These are phyloP conservation scores for Toxotes chatareus DNA, from an alignment of 2,113 vertebrate genomes.

Conservation along the genomic window DNA sequence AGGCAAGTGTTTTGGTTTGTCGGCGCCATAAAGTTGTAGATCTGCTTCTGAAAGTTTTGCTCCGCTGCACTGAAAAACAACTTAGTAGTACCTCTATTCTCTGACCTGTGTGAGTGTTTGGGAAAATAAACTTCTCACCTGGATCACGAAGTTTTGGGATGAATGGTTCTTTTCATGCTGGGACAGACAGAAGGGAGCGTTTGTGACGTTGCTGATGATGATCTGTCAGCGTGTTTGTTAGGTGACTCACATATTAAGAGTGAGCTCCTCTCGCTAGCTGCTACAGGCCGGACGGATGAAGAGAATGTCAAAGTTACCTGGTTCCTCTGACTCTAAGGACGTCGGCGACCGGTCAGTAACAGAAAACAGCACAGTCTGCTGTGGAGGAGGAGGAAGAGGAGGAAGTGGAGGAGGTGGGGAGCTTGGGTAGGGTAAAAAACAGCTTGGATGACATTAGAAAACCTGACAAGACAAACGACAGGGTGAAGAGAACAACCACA, in stretches of 20 bases:
- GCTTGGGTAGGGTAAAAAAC: neutral
- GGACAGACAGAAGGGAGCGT: conserved; percentile 14
- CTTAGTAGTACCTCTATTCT: conserved; percentile 44
- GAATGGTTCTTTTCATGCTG: conserved; percentile 44
- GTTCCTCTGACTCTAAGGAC: conserved; percentile 35
- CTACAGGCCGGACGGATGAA: conserved; percentile 35
- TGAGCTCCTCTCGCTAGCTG: conserved; percentile 46
- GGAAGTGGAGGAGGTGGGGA: neutral
- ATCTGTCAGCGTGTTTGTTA: conserved; percentile 31
- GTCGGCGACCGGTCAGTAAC: conserved; percentile 44
- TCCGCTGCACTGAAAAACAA: conserved; percentile 21
- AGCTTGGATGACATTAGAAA: neutral
- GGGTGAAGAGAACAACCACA: neutral
- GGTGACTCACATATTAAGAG: conserved; percentile 35
- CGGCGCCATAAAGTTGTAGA: neutral
- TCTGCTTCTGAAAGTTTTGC: conserved; percentile 7
- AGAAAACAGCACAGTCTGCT: conserved; percentile 9
- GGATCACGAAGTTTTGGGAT: conserved; percentile 44
- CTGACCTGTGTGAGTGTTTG: conserved; percentile 18
- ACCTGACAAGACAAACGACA: neutral
- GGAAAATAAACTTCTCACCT: conserved; percentile 34
- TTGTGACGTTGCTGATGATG: conserved; percentile 47
- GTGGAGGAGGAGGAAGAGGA: neutral
- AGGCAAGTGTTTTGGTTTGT: conserved; percentile 50
- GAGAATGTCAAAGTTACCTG: conserved; percentile 56